Evolutionary conservation across 2,888 invertebrate species (phyloP).

Genomic region (Coelopa pilipes): DNA sequence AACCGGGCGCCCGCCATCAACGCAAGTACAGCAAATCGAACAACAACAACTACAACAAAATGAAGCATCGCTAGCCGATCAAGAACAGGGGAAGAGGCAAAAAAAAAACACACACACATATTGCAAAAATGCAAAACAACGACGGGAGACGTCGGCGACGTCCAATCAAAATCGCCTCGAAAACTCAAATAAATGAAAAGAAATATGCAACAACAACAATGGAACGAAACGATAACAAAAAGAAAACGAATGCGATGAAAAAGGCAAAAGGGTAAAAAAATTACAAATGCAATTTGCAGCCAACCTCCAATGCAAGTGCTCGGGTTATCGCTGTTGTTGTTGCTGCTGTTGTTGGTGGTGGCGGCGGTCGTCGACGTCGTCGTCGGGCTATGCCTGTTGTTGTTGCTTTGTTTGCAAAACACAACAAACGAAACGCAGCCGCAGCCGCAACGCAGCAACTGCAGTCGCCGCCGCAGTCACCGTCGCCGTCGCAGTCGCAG

Average conservation of each 20-base stretch:
- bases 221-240: neutral
- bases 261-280: constrained; percentile 3
- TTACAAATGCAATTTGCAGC: constrained; percentile 28
- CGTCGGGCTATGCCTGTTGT: neutral
- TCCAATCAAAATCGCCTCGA: neutral
- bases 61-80: no score
- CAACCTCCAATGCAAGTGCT: constrained; percentile 30
- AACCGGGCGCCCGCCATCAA: neutral
- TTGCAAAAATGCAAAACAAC: neutral
- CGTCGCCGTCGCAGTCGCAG: neutral
- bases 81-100: neutral
- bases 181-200: neutral
- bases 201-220: neutral
- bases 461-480: neutral
- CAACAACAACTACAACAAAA: no score
- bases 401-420: constrained; percentile 11
- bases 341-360: neutral
- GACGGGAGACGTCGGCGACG: no score
- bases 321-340: constrained; percentile 16
- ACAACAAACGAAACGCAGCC: constrained; percentile 19
- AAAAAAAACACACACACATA: neutral
- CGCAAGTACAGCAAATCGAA: neutral
- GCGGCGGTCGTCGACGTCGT: no score
- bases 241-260: neutral
- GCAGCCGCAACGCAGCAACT: constrained; percentile 11